These are phyloP conservation scores for Phaethon lepturus DNA, from an alignment of 2,113 vertebrate species.

Conservation along the genomic window DNA sequence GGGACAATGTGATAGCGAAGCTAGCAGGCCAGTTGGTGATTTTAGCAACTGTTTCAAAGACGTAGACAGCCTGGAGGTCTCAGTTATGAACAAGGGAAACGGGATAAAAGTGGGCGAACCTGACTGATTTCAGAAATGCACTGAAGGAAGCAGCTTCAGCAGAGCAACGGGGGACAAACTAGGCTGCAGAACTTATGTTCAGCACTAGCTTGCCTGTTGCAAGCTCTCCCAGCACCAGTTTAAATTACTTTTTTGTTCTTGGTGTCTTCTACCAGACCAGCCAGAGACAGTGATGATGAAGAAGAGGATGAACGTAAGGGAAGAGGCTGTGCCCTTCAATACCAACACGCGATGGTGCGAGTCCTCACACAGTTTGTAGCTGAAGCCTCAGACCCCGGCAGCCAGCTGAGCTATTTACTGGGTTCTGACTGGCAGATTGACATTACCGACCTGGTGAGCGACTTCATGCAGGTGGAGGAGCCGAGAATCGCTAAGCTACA, in stretches of 20 bases:
- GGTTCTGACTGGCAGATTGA: conserved; percentile 94
- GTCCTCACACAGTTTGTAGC: conserved; percentile 91
- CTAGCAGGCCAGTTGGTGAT: background rate
- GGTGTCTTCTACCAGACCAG: conserved; percentile 72
- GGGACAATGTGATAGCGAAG: background rate
- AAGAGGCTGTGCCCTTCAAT: conserved; percentile 89
- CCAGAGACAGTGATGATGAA: conserved; percentile 88
- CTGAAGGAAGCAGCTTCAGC: background rate
- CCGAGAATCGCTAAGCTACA: conserved; percentile 85
- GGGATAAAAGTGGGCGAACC: background rate
- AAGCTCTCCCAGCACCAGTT: background rate
- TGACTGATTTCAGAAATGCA: background rate
- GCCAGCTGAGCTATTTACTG: conserved; percentile 81
- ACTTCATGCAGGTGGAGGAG: conserved; percentile 94
- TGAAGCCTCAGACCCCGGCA: conserved; percentile 77
- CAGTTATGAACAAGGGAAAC: background rate
- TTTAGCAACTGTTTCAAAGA: background rate
- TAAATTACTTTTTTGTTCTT: background rate
- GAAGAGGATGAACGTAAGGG: conserved; percentile 83
- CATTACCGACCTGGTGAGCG: conserved; percentile 86
- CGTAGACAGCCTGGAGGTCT: background rate
- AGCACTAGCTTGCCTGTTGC: background rate
- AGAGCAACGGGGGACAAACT: background rate
- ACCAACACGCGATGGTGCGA: conserved; percentile 87
- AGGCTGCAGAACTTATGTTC: background rate